A percentile compares a stretch with the other conserved stretches of the same genome.
Evolutionary conservation across 2,113 vertebrate species (phyloP).

Genomic region (Paradoxurus hermaphroditus): DNA sequence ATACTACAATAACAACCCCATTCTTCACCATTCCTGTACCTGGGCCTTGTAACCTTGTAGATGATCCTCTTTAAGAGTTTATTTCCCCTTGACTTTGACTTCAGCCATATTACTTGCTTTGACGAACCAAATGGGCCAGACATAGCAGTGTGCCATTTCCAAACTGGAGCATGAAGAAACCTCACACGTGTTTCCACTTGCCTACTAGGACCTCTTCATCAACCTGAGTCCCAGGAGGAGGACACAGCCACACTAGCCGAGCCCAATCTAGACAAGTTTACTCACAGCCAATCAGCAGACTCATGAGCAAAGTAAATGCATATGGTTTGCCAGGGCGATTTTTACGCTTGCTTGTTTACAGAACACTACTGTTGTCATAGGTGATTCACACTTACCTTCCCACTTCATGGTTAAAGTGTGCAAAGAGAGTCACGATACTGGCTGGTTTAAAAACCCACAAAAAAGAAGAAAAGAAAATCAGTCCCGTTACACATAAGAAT

Average conservation of each 20-base stretch:
- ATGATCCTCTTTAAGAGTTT: neutral
- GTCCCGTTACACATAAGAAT: neutral
- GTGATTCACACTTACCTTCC: neutral
- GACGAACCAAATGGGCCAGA: neutral
- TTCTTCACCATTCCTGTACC: neutral
- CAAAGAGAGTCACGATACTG: neutral
- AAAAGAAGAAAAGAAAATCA: constrained; percentile 1
- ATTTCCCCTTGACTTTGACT: neutral
- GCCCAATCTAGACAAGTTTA: neutral
- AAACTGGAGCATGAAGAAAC: neutral
- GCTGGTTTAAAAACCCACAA: neutral
- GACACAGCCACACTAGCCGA: neutral
- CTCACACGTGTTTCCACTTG: neutral
- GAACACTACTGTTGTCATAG: neutral
- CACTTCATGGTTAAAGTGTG: neutral
- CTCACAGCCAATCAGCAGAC: neutral
- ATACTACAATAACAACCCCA: neutral
- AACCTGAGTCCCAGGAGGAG: neutral
- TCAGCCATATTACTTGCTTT: neutral
- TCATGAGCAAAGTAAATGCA: neutral
- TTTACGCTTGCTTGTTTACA: neutral
- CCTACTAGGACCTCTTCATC: neutral
- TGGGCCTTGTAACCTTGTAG: neutral
- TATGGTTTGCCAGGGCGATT: neutral
- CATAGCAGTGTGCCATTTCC: neutral